Evolutionary conservation across 2,888 invertebrate species (phyloP).

Genomic region (Sphaeridia pumilis): DNA sequence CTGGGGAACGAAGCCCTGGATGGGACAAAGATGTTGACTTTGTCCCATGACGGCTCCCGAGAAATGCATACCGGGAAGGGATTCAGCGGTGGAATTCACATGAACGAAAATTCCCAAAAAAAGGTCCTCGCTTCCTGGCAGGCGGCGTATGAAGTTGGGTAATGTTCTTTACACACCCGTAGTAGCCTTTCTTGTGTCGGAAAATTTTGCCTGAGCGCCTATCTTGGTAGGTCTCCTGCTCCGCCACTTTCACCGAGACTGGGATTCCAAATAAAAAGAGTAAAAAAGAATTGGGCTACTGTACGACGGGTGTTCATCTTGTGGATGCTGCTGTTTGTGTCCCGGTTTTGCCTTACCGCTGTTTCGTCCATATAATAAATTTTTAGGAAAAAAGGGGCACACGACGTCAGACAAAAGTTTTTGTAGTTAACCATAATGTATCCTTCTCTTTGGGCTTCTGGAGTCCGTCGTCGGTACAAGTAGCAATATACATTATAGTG

Average conservation of each 20-base stretch:
- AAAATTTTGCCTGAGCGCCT: not conserved
- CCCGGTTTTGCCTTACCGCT: not conserved
- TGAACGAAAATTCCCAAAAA: not conserved
- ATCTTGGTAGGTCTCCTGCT: not conserved
- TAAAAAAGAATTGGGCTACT: not conserved
- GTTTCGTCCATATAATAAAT: slow-evolving; percentile 1
- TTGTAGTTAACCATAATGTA: not conserved
- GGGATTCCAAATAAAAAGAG: not conserved
- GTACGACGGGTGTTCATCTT: no score
- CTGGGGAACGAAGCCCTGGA: no score
- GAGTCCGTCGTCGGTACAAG: no score
- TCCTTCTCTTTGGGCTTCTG: not conserved
- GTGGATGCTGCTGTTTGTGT: not conserved
- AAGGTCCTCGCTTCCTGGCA: not conserved
- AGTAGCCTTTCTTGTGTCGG: no score
- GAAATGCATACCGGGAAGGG: no score
- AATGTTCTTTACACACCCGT: no score
- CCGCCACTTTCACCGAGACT: not conserved
- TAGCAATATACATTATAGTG: no score
- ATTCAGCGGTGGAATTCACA: no score
- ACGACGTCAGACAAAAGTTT: not conserved
- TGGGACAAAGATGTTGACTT: not conserved
- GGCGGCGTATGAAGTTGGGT: no score
- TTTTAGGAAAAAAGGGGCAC: not conserved
- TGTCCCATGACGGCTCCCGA: not conserved